phyloP scores from a whole-genome alignment of 2,888 invertebrate species.

The Alviniconcha strummeri region DNA sequence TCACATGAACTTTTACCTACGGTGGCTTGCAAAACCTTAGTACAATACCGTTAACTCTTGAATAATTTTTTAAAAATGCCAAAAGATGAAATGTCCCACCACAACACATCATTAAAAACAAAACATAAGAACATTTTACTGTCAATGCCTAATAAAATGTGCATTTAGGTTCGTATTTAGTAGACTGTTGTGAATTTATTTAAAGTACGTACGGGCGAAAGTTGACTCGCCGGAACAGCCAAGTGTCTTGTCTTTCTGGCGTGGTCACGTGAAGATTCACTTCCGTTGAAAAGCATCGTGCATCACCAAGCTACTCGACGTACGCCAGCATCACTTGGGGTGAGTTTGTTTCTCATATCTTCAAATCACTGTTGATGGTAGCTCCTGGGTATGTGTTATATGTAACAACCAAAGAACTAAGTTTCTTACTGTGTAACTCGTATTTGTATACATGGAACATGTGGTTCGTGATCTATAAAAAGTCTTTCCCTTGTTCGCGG shows the following conservation, averaged over 20 bases:
- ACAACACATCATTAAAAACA: no score
- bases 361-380: not conserved
- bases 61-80: no score
- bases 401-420: not conserved
- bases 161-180: no score
- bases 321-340: constrained; percentile 30
- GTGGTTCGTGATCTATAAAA: constrained; percentile 14
- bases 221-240: constrained; percentile 24
- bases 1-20: no score
- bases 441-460: not conserved
- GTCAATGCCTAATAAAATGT: no score
- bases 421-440: not conserved
- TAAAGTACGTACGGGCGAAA: no score
- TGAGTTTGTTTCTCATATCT: constrained; percentile 12
- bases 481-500: constrained; percentile 26
- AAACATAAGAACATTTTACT: no score
- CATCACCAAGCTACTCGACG: constrained; percentile 39
- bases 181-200: no score
- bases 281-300: constrained; percentile 44
- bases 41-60: no score
- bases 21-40: no score
- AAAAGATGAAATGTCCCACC: no score
- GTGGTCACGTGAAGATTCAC: constrained; percentile 41
- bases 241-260: constrained; percentile 41
- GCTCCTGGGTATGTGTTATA: no score